Conservation (phyloP, 64 coral and sea anemone species). For the Astreopora myriophthalma region DNA sequence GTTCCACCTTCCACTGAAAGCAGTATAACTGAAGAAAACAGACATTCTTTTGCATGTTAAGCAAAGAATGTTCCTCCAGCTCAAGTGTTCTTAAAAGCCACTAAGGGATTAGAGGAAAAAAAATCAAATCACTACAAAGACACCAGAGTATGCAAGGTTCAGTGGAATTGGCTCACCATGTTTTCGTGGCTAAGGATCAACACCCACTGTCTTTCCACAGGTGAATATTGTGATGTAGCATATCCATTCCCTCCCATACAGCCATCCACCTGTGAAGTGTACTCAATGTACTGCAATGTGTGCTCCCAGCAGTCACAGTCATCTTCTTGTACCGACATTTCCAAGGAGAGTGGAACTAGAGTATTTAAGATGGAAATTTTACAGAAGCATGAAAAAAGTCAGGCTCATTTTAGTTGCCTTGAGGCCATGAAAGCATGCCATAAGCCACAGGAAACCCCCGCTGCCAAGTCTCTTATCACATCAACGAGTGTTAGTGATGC, state of each 20-base stretch:
- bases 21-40: no score
- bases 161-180: constrained; percentile 13
- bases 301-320: background rate
- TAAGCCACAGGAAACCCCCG: background rate
- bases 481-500: background rate
- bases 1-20: background rate
- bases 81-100: no score
- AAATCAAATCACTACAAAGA: background rate
- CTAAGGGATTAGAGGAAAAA: background rate
- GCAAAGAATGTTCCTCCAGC: no score
- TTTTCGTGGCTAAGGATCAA: background rate
- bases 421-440: background rate
- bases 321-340: background rate
- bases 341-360: constrained; percentile 30
- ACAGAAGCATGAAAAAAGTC: constrained; percentile 49
- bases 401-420: background rate
- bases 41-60: no score
- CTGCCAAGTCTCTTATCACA: background rate
- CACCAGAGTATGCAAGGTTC: background rate
- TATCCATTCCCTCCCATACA: constrained; percentile 1
- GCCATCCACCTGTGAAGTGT: background rate
- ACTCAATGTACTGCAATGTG: background rate
- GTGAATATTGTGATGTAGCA: background rate
- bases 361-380: constrained; percentile 15
- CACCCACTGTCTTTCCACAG: background rate